A percentile compares a stretch with the other conserved stretches of the same genome.
Conservation (phyloP, 1,140 invertebrate species). For the Sarcophaga bullata region DNA sequence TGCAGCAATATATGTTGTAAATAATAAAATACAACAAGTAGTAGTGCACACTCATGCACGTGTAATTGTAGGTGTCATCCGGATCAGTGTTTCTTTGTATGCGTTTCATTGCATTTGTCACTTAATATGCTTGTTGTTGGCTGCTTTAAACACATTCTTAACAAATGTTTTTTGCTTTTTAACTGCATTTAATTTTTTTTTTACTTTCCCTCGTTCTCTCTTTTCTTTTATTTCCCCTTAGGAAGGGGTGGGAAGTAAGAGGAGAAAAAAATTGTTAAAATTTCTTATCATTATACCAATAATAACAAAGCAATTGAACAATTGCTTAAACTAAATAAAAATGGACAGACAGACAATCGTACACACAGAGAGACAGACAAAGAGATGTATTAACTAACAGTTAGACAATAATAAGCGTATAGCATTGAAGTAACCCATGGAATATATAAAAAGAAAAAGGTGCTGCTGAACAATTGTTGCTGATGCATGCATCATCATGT, state of each 20-base stretch:
- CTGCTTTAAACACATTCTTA: slow-evolving; percentile 31
- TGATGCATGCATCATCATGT: not conserved
- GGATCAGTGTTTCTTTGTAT: not conserved
- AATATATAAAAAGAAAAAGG: not conserved
- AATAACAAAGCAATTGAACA: slow-evolving; percentile 30
- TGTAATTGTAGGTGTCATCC: not conserved
- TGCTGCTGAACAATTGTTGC: slow-evolving; percentile 8
- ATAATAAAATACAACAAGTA: no score
- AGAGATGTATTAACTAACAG: no score
- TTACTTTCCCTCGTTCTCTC: not conserved
- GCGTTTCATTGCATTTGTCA: slow-evolving; percentile 2
- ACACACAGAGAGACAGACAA: no score
- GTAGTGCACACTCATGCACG: no score
- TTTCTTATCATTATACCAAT: slow-evolving; percentile 30
- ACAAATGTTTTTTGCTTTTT: slow-evolving; percentile 23
- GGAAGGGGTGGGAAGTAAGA: not conserved
- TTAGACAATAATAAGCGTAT: not conserved
- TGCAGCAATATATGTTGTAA: not conserved
- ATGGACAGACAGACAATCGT: no score
- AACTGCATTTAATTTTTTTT: slow-evolving; percentile 18
- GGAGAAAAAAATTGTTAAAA: not conserved
- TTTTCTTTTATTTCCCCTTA: not conserved
- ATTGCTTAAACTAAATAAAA: slow-evolving; percentile 19
- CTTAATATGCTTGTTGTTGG: slow-evolving; percentile 6
- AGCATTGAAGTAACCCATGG: no score